These are phyloP conservation scores for Strigamia transsilvanica DNA, from an alignment of 2,888 invertebrate genomes.

Conservation along the genomic window DNA sequence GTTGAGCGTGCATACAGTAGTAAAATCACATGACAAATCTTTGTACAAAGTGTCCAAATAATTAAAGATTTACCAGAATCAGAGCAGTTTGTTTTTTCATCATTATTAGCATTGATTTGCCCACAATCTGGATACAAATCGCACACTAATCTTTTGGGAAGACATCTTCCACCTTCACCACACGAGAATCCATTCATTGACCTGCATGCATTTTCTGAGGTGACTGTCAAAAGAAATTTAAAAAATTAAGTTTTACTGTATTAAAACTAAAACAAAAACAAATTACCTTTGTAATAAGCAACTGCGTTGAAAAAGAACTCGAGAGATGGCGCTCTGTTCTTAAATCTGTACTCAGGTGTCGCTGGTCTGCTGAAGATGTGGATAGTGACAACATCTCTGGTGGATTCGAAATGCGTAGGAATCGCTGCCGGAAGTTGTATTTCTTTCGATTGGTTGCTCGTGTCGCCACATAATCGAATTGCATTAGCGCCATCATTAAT, in stretches of 20 bases:
- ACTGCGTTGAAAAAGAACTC: constrained; percentile 32
- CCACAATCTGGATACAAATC: constrained; percentile 37
- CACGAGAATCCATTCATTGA: constrained; percentile 4
- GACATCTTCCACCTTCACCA: constrained; percentile 14
- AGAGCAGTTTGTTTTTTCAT: constrained; percentile 25
- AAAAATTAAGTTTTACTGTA: neutral
- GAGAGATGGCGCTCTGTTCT: constrained; percentile 16
- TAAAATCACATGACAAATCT: too few relatives aligned
- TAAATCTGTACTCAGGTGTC: constrained; percentile 4
- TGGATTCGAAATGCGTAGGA: constrained; percentile 26
- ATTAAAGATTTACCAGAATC: constrained; percentile 6
- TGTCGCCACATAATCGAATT: constrained; percentile 18
- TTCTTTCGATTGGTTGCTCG: neutral
- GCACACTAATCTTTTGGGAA: constrained; percentile 6
- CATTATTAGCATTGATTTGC: neutral
- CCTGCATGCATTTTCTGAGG: neutral
- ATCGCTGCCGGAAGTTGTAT: neutral
- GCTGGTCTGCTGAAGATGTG: constrained; percentile 35
- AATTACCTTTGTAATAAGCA: constrained; percentile 34
- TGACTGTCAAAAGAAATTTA: neutral
- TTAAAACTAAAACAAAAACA: neutral
- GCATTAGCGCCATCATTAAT: constrained; percentile 23
- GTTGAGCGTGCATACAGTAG: too few relatives aligned
- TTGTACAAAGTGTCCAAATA: too few relatives aligned
- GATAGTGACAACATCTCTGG: neutral